Conservation (phyloP, 2,888 invertebrate genomes). For the Coenonympha arcania region DNA sequence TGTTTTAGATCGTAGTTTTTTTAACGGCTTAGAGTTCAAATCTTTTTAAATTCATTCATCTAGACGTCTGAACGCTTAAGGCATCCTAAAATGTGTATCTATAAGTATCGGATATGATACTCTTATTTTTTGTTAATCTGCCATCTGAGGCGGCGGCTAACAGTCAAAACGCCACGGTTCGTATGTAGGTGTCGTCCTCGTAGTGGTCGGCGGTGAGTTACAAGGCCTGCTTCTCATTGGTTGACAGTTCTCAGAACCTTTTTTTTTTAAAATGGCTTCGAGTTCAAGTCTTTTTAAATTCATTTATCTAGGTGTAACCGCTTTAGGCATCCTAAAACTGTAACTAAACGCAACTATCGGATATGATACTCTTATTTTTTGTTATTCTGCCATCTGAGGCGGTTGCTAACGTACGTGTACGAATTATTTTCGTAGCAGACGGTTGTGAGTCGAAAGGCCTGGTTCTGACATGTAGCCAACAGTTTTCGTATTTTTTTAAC, state of each 20-base stretch:
- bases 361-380: conserved; percentile 26
- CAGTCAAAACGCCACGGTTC: conserved; percentile 66
- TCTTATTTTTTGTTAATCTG: conserved; percentile 31
- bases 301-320: too few species aligned
- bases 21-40: too few species aligned
- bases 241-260: too few species aligned
- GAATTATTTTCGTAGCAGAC: conserved; percentile 49
- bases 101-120: conserved; percentile 24
- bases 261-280: too few species aligned
- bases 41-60: too few species aligned
- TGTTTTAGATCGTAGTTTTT: too few species aligned
- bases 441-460: too few species aligned
- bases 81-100: background rate
- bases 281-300: too few species aligned
- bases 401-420: conserved; percentile 47
- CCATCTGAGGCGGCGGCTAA: conserved; percentile 42
- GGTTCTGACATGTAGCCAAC: too few species aligned
- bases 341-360: conserved; percentile 24
- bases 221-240: too few species aligned
- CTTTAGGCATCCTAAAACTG: background rate
- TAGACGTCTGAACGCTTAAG: too few species aligned
- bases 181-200: conserved; percentile 55
- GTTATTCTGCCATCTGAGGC: conserved; percentile 38
- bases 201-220: conserved; percentile 42
- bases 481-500: too few species aligned